These are phyloP conservation scores for Drosophila teissieri DNA, from an alignment of 1,140 invertebrate genomes.

Conservation along the genomic window DNA sequence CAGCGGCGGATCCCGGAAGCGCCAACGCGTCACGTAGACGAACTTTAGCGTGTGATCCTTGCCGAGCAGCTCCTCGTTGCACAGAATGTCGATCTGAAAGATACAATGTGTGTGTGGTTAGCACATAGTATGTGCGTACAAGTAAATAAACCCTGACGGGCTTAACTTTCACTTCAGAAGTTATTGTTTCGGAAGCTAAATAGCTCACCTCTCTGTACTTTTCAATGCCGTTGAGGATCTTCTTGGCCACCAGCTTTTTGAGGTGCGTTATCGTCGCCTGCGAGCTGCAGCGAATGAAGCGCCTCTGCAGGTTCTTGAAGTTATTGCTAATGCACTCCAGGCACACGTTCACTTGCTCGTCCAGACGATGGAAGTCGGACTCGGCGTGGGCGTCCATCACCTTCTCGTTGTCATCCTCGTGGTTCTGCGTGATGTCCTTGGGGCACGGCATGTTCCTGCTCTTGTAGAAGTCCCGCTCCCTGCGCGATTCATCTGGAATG, in stretches of 20 bases:
- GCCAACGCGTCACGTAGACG: conserved; percentile 98
- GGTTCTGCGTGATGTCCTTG: conserved; percentile 92
- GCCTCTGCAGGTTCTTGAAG: conserved; percentile 92
- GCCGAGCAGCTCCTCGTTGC: conserved; percentile 98
- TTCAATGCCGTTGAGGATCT: conserved; percentile 95
- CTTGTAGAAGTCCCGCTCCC: conserved; percentile 95
- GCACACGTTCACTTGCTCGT: conserved; percentile 98
- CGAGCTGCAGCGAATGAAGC: conserved; percentile 97
- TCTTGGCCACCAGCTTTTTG: conserved; percentile 98
- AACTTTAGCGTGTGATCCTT: conserved; percentile 99
- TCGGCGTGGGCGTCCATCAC: conserved; percentile 89
- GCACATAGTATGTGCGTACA: not conserved
- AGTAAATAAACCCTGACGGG: no score
- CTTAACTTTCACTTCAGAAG: not conserved
- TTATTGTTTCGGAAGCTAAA: not conserved
- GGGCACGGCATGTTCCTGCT: conserved; percentile 93
- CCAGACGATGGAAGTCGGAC: conserved; percentile 95
- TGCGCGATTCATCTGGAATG: conserved; percentile 92
- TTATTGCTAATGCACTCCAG: conserved; percentile 94
- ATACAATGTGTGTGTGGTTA: not conserved
- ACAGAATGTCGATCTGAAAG: conserved; percentile 96
- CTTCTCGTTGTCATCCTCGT: conserved; percentile 83
- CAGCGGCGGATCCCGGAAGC: conserved; percentile 95
- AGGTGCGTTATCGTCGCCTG: conserved; percentile 98
- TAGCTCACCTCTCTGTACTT: conserved; percentile 95